Evolutionary conservation across 2,888 invertebrate species (phyloP), one percentile per base, ranked within the genome.

Genomic region (Exocentrus adspersus): DNA sequence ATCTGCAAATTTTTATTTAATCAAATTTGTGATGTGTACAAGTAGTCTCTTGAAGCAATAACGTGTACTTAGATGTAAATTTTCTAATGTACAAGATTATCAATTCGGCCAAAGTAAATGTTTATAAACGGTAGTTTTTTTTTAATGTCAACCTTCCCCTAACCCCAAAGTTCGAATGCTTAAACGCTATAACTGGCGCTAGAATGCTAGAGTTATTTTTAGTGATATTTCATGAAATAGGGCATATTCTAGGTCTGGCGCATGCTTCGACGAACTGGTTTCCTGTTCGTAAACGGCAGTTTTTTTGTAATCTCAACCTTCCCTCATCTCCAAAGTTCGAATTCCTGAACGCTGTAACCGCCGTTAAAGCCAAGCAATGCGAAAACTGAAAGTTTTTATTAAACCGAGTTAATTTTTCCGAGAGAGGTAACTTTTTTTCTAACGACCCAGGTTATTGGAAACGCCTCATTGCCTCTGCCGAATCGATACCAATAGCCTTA

Each of bases 11-110:
- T 7, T 30, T 42, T 2, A 2, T 12, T 46, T 46, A 2, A n/a
- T n/a, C 12, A 7, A 14, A 42, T 53, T 20, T 53, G 41, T 24
- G 53, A 42, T 41, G 7, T 42, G 53, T 53, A 53, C 21, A 42
- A 53, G 42, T 53, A 41, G 41, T 21, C 17, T 53, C 51, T 41
- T 41, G 24, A 41, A 53, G 53, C 53, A 53, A 53, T 53, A 53
- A 42, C 12, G 14, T 20, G 20, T 21, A 48, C 20, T 2, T 24
- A 41, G 16, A 1, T 20, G 24, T 53, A 56, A 45, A 46, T 56
- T 56, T 56, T 45, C 21, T 56, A 56, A 56, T 42, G 19, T 28
- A 45, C 21, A 19, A 19, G 19, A 16, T 14, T 14, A 43, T 21
- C 42, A 45, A 46, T 16, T 19, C 20, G 7, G 24, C 2, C 9